phyloP scores from a whole-genome alignment of 2,888 invertebrate species.

The Myopa tessellatipennis region DNA sequence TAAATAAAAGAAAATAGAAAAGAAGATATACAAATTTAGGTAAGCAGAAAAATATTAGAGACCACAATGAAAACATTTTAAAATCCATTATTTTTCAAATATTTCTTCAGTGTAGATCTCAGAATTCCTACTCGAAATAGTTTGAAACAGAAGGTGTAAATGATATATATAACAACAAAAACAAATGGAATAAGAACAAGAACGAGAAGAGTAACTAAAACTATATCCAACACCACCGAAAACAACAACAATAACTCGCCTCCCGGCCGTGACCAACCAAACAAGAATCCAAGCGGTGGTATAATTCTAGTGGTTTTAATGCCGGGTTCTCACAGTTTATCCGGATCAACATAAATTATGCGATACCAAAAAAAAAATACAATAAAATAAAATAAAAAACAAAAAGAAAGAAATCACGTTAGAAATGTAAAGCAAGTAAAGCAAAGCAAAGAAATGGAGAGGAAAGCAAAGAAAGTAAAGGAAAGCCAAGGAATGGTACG shows the following conservation, averaged over 20 bases:
- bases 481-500: not conserved
- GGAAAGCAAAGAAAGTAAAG: not conserved
- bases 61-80: not conserved
- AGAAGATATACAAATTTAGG: too few relatives aligned
- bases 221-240: not conserved
- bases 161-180: constrained; percentile 11
- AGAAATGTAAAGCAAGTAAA: not conserved
- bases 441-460: not conserved
- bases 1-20: not conserved
- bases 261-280: constrained; percentile 14
- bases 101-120: not conserved
- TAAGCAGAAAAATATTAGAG: too few relatives aligned
- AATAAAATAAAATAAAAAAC: not conserved
- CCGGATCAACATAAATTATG: constrained; percentile 27
- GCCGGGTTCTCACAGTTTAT: constrained; percentile 32
- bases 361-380: not conserved
- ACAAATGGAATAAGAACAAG: too few relatives aligned
- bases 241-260: constrained; percentile 2
- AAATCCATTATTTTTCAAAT: not conserved
- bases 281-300: constrained; percentile 5
- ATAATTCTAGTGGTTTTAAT: constrained; percentile 24
- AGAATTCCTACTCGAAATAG: not conserved
- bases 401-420: not conserved
- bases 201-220: not conserved
- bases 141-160: constrained; percentile 23